These are phyloP conservation scores for Betta splendens DNA, from an alignment of 2,797 vertebrate species.

Conservation along the genomic window DNA sequence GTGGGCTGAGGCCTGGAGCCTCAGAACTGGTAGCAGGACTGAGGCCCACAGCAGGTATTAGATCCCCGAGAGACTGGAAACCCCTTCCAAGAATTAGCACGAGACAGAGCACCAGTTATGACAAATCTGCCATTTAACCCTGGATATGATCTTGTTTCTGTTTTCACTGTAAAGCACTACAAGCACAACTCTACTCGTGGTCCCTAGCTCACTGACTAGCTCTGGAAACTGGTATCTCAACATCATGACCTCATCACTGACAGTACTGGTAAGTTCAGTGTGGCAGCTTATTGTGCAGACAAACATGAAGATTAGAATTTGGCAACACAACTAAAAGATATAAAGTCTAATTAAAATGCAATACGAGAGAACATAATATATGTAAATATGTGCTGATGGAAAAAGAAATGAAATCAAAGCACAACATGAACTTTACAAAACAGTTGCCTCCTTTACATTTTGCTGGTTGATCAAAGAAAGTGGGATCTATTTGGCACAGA, in stretches of 20 bases:
- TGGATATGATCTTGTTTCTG: conserved; percentile 29
- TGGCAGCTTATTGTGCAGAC: conserved; percentile 36
- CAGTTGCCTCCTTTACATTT: conserved; percentile 33
- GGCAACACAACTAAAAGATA: conserved; percentile 55
- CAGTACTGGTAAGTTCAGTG: conserved; percentile 2
- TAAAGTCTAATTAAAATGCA: conserved; percentile 26
- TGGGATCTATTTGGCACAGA: conserved; percentile 73
- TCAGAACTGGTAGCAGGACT: conserved; percentile 7
- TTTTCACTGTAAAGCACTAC: conserved; percentile 50
- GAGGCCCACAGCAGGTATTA: conserved; percentile 14
- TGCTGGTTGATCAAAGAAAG: conserved; percentile 65
- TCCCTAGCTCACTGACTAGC: conserved; percentile 66
- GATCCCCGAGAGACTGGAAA: conserved; percentile 42
- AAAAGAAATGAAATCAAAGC: conserved; percentile 29
- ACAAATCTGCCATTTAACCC: conserved; percentile 38
- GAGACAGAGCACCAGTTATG: conserved; percentile 58
- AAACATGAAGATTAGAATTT: conserved; percentile 45
- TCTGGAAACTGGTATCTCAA: conserved; percentile 23
- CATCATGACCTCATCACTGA: conserved; percentile 1
- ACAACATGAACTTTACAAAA: conserved; percentile 41
- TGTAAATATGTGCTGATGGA: conserved; percentile 5
- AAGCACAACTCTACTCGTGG: conserved; percentile 64
- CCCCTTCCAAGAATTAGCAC: conserved; percentile 20
- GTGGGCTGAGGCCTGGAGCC: conserved; percentile 1
- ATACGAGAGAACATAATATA: conserved; percentile 11